Evolutionary conservation across 2,113 vertebrate species (phyloP).

Genomic region (Steatornis caripensis): DNA sequence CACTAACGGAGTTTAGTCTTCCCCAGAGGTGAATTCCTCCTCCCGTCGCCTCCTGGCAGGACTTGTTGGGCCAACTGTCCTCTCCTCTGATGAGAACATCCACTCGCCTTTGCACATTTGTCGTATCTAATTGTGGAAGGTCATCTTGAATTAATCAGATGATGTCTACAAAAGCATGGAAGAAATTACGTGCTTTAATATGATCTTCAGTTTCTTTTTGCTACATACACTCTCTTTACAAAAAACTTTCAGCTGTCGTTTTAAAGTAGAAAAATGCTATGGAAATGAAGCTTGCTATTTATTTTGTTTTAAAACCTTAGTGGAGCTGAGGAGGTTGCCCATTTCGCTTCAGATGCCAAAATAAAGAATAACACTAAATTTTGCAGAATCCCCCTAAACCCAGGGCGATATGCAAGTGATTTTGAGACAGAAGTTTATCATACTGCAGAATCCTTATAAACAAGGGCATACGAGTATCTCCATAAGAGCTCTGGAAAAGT

Average conservation of each 20-base stretch:
- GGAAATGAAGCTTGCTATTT: not conserved
- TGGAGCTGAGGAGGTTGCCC: not conserved
- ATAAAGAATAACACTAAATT: not conserved
- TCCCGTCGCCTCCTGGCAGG: not conserved
- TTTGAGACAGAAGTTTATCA: not conserved
- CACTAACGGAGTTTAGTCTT: not conserved
- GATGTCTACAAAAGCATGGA: not conserved
- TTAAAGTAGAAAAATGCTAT: not conserved
- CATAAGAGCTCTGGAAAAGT: not conserved
- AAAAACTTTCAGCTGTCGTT: not conserved
- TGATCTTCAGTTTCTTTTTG: not conserved
- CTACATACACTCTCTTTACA: not conserved
- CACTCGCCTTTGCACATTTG: not conserved
- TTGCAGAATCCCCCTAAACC: not conserved
- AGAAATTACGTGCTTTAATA: not conserved
- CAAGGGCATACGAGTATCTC: not conserved
- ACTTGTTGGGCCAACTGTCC: not conserved
- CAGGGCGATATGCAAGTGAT: not conserved
- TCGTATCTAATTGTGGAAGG: not conserved
- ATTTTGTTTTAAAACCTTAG: not conserved
- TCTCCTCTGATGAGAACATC: not conserved
- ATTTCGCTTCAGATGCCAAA: not conserved
- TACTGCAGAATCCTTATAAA: not conserved
- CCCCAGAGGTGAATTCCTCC: not conserved
- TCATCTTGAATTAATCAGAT: not conserved